Evolutionary conservation across 2,888 invertebrate genomes (phyloP).

Genomic region (Yponomeuta cagnagella): DNA sequence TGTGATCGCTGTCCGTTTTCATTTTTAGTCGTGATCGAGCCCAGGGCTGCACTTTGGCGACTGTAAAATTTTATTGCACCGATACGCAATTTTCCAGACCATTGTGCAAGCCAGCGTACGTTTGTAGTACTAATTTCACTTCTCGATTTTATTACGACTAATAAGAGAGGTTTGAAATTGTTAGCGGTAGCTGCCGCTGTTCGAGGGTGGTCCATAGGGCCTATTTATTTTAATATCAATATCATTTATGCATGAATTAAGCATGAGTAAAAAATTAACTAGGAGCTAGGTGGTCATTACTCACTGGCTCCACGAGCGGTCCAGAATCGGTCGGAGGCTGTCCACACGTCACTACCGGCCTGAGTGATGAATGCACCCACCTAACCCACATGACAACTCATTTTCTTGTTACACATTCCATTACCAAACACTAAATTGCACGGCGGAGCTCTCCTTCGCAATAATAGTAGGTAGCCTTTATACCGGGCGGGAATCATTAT

Average conservation of each 20-base stretch:
- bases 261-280: conserved; percentile 5
- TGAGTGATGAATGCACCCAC: conserved; percentile 55
- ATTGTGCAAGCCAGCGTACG: conserved; percentile 7
- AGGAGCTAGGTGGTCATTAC: conserved; percentile 6
- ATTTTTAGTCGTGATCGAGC: conserved; percentile 22
- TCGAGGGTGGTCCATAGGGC: conserved; percentile 5
- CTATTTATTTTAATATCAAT: not conserved
- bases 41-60: conserved; percentile 30
- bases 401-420: conserved; percentile 68
- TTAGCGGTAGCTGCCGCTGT: not conserved
- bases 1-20: conserved; percentile 14
- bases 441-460: conserved; percentile 66
- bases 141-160: conserved; percentile 10
- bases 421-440: conserved; percentile 69
- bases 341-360: conserved; percentile 27
- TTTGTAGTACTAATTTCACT: conserved; percentile 10
- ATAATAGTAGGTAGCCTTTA: conserved; percentile 70
- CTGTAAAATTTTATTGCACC: conserved; percentile 64
- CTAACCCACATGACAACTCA: conserved; percentile 67
- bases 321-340: conserved; percentile 10
- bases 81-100: conserved; percentile 25
- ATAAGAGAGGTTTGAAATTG: conserved; percentile 7
- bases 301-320: not conserved
- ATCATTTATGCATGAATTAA: conserved; percentile 3
- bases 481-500: conserved; percentile 68